phyloP scores from a whole-genome alignment of 1,140 invertebrate genomes.

The Babylonia areolata region DNA sequence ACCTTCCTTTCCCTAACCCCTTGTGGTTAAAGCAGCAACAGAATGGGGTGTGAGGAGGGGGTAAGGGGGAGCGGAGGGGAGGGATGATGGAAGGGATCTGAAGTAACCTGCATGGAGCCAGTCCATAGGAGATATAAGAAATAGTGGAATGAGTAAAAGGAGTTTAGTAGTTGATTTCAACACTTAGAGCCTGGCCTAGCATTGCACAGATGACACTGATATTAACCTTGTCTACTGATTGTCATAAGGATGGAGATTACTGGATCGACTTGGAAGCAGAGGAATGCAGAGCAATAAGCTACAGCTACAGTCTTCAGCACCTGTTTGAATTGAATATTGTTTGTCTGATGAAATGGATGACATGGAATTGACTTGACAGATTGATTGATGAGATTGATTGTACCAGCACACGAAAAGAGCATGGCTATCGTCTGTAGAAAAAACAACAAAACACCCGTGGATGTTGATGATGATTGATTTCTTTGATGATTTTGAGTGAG shows the following conservation, averaged over 20 bases:
- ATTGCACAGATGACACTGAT: background rate
- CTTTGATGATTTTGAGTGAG: background rate
- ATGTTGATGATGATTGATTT: background rate
- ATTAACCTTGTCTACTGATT: background rate
- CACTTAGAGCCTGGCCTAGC: background rate
- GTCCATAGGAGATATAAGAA: background rate
- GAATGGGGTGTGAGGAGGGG: no score
- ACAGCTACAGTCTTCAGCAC: background rate
- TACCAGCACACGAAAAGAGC: background rate
- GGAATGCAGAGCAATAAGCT: background rate
- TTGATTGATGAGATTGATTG: background rate
- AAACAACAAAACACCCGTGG: background rate
- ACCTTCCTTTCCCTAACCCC: background rate
- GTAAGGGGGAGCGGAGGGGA: no score
- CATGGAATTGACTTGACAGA: constrained; percentile 10
- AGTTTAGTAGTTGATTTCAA: no score
- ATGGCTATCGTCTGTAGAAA: background rate
- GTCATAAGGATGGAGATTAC: background rate
- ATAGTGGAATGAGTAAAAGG: background rate
- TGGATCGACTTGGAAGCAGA: no score
- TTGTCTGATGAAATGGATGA: background rate
- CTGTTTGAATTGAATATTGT: background rate
- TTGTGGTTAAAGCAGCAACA: background rate
- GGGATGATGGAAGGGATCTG: background rate
- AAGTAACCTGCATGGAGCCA: background rate